These are phyloP conservation scores for Trachelipus rathkii DNA, from an alignment of 1,140 invertebrate genomes.

Conservation along the genomic window DNA sequence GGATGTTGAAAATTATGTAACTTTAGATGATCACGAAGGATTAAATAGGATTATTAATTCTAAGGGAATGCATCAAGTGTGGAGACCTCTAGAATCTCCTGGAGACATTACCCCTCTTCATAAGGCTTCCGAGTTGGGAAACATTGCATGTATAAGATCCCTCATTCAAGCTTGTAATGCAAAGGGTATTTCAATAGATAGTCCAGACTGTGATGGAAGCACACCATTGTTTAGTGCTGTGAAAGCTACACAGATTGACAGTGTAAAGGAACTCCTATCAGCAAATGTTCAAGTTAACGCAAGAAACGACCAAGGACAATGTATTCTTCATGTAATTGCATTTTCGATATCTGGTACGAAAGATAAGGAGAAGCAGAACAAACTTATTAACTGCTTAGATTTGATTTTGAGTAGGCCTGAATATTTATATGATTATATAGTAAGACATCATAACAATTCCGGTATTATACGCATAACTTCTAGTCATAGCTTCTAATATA, in stretches of 20 bases:
- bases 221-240: conserved; percentile 35
- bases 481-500: conserved; percentile 27
- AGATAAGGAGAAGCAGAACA: conserved; percentile 7
- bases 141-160: background rate
- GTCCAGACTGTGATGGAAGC: conserved; percentile 35
- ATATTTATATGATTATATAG: conserved; percentile 38
- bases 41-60: background rate
- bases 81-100: background rate
- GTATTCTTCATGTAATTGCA: conserved; percentile 29
- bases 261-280: conserved; percentile 23
- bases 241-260: background rate
- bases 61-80: background rate
- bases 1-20: background rate
- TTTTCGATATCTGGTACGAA: background rate
- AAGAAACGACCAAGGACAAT: conserved; percentile 31
- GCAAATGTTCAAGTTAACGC: conserved; percentile 36
- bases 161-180: background rate
- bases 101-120: background rate
- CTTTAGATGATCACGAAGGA: background rate
- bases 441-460: conserved; percentile 31
- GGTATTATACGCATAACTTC: conserved; percentile 36
- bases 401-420: background rate
- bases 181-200: conserved; percentile 21
- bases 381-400: conserved; percentile 16
- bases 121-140: background rate